Evolutionary conservation across 2,113 vertebrate species (phyloP), one percentile per base, ranked within the genome.

Genomic region (Aspiorhynchus laticeps): DNA sequence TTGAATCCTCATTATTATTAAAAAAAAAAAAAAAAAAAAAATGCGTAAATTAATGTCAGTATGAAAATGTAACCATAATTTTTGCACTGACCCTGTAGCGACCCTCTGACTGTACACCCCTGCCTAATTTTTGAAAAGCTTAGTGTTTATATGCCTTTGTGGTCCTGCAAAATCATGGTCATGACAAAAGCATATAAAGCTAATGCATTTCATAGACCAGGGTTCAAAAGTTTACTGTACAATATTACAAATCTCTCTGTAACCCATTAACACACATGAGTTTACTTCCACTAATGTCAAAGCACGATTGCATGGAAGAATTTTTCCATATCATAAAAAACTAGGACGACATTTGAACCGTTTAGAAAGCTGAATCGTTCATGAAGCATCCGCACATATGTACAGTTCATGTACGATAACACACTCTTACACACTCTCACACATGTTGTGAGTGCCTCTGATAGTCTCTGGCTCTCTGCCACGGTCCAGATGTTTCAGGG

Each of bases 391-490:
- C 19, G 24, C 12, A 53, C 51, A 76, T n/a, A 61, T 7, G 24
- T 59, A 75, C 24, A 61, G 41, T 81, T 11, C 26, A 43, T 46
- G 59, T 14, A 24, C 10, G 21, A 36, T 56, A 33, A 71, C 26
- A 83, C 48, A 84, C 17, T 15, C 24, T 31, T 15, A n/a, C 1
- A 51, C 41, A 67, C 19, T 51, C 48, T 17, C 53, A 15, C 61
- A 86, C 43, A 86, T 41, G 73, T 24, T 36, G 36, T 15, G 41
- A 24, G 46, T 17, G 61, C 15, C 80, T 12, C 41, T 33, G 65
- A 83, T 15, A n/a, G 63, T 51, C 28, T 83, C 65, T 83, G 81
- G 81, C 81, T 48, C 43, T 71, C 41, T 71, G 81, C 81, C 81
- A 67, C 7, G 2, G 65, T 83, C 63, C 81, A 83, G 81, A 71